phyloP scores from a whole-genome alignment of 1,140 invertebrate species.

The Drosophila pectinifera region DNA sequence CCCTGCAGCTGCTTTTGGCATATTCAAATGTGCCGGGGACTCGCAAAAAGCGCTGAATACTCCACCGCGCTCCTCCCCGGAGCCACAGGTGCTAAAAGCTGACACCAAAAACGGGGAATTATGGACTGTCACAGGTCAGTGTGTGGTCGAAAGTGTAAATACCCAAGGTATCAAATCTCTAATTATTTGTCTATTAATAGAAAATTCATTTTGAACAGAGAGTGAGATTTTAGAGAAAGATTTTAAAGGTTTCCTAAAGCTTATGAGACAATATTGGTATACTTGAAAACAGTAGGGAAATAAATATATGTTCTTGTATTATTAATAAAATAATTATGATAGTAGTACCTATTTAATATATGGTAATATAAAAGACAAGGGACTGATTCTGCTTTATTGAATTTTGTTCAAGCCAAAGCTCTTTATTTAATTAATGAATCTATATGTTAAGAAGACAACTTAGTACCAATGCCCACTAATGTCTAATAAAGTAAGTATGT shows the following conservation, averaged over 20 bases:
- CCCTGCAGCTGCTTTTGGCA: slow-evolving; percentile 61
- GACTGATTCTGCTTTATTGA: too few relatives aligned
- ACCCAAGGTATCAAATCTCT: neutral
- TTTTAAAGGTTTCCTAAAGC: neutral
- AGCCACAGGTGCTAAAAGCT: slow-evolving; percentile 53
- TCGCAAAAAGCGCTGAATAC: slow-evolving; percentile 30
- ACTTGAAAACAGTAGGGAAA: neutral
- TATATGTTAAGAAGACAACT: too few relatives aligned
- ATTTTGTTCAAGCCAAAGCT: too few relatives aligned
- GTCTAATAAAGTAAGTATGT: too few relatives aligned
- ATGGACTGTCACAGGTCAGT: slow-evolving; percentile 10
- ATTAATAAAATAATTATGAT: neutral
- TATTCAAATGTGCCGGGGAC: slow-evolving; percentile 59
- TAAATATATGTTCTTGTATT: too few relatives aligned
- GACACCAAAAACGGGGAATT: slow-evolving; percentile 28
- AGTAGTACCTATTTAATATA: too few relatives aligned
- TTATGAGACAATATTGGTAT: neutral
- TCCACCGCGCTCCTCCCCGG: slow-evolving; percentile 1
- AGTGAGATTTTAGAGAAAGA: too few relatives aligned
- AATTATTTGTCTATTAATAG: too few relatives aligned
- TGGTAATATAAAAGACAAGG: too few relatives aligned
- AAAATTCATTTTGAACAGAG: too few relatives aligned
- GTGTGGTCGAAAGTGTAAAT: neutral
- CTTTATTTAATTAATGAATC: too few relatives aligned
- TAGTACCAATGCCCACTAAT: too few relatives aligned